phyloP scores from a whole-genome alignment of 2,888 invertebrate species.

The Pammene aurita region DNA sequence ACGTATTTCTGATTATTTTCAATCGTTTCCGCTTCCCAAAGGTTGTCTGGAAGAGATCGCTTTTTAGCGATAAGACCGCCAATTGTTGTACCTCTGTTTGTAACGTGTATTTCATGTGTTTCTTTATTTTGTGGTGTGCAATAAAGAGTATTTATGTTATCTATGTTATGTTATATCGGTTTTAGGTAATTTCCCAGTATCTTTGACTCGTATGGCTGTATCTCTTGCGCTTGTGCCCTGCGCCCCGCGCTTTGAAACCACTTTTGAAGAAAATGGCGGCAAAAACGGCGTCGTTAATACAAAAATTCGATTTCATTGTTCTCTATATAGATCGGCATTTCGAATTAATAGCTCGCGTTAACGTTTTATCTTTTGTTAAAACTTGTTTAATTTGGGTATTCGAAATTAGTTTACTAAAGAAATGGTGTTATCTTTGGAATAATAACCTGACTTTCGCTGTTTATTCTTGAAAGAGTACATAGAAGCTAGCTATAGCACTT shows the following conservation, averaged over 20 bases:
- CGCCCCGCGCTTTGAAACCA: neutral
- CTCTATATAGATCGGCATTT: conserved; percentile 34
- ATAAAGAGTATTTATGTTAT: no score
- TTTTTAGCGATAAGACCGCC: no score
- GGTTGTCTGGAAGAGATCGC: no score
- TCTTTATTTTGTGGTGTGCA: no score
- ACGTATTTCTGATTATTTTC: no score
- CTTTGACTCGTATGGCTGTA: neutral
- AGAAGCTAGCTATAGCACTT: neutral
- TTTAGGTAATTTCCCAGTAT: no score
- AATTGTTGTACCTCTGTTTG: no score
- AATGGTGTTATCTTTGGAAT: neutral
- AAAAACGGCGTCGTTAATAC: conserved; percentile 41
- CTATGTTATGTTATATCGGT: no score
- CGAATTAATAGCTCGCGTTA: conserved; percentile 25
- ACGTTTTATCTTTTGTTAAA: conserved; percentile 13
- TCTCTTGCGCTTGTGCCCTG: conserved; percentile 6
- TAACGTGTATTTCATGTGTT: no score
- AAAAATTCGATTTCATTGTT: conserved; percentile 35
- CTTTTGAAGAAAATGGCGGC: conserved; percentile 29
- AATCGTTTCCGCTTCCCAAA: no score
- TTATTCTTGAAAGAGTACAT: neutral
- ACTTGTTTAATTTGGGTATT: conserved; percentile 7
- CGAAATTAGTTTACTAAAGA: neutral
- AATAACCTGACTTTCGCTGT: neutral